Base-by-base conservation (phyloP, 2,888 invertebrate species). In the Exocentrus adspersus region DNA sequence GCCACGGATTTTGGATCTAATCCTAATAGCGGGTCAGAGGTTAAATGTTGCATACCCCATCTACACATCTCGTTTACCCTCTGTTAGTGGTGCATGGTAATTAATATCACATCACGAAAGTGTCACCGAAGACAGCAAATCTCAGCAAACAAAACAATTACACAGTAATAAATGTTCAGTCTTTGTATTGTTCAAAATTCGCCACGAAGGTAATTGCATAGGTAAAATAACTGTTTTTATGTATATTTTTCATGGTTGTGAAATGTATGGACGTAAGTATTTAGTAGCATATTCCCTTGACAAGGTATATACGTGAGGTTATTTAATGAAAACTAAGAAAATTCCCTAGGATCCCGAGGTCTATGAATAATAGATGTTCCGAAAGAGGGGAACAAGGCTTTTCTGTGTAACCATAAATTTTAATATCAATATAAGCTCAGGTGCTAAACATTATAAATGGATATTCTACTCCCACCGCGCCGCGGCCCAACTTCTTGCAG, bases 341-440 rank as follows among this genome's bases (percentile, higher is more conserved):
- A 52, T 41, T 32, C 16, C 19, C 20, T 28, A 32, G 46, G 32
- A 45, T 57, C 42, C 54, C 41, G 10, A 32, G 32, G 43, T 43
- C 32, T 30, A 56, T 56, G 57, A 57, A 57, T 57, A 57, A 57
- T 57, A 57, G 46, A 57, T 57, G 57, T 46, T 45, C 24, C 10
- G 19, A 45, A 57, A 42, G 57, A 46, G 32, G 57, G 46, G 57
- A 32, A 30, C 46, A 32, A 4, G 21, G 57, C 57, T 46, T 46
- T 46, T 19, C 46, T 17, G 30, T 46, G 57, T 57, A 57, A 19
- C 57, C 57, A 57, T 57, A 57, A 57, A 57, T 57, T 57, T 57
- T 57, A 57, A 57, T 57, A 57, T 57, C 57, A 57, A 57, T 57
- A 57, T 57, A 57, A 57, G 46, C 57, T 57, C 46, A 57, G 57